Base-by-base conservation (phyloP, 1,140 invertebrate genomes). In the Pseudomyrmex gracilis region DNA sequence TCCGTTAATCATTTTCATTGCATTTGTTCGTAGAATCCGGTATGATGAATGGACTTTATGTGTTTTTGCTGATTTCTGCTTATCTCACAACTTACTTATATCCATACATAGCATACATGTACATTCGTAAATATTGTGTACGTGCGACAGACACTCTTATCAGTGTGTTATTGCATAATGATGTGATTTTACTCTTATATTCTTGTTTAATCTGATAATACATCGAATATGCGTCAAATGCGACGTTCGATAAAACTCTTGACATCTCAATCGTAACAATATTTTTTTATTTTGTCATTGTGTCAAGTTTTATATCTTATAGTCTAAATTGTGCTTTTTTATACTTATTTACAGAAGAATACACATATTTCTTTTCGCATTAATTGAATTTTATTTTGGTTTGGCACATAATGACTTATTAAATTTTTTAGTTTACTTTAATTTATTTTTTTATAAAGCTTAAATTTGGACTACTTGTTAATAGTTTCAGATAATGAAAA, bases 311-410 rank as follows among this genome's bases (percentile, higher is more conserved):
- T 78, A 78, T 8, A 9, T 9, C 2, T 12, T 8, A 45, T 45
- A 47, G 8, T 24, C 2, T 47, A 58, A 45, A 8, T 1, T 70
- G 8, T 78, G 43, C 5, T 78, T 12, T 13, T 60, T 17, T 57
- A 58, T 53, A 34, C 20, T 43, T 58, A 9, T 24, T 24, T 78
- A 55, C 15, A 60, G 20, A 58, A 58, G 12, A 47, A 80, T 60
- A 70, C 13, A 71, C 20, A 78, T 58, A 68, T 22, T 5, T 68
- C n/a, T 47, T 20, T 80, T 68, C 70, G 53, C 53, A 58, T 47
- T 80, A 80, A 71, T 71, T n/a, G 12, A 8, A 80, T 80, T 80
- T 80, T 4, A 80, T 20, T 71, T 71, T 80, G 20, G 12, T 60
- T 71, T 80, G 47, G 53, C 66, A 70, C 20, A 49, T 80, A 55